Conservation (phyloP, 2,113 vertebrate species). For the Axis porcinus region DNA sequence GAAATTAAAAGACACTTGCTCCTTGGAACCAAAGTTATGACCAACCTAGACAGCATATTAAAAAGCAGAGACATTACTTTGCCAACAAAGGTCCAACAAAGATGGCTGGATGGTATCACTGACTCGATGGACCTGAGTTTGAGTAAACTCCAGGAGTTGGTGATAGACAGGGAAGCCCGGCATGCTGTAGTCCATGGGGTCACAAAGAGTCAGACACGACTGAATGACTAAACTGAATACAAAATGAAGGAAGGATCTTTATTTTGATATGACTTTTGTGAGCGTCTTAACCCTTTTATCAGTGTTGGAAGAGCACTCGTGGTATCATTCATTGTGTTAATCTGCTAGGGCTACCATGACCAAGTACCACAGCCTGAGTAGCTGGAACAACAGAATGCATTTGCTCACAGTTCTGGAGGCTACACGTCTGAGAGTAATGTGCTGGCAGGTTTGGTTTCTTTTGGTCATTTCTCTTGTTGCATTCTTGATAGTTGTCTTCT, state of each 20-base stretch:
- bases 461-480: neutral
- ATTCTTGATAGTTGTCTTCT: neutral
- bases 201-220: fast-evolving
- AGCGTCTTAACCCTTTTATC: neutral
- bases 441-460: neutral
- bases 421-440: neutral
- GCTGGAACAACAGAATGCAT: neutral
- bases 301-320: neutral
- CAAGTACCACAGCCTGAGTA: neutral
- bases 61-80: too few relatives aligned
- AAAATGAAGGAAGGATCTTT: neutral
- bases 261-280: neutral
- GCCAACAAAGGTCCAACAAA: too few relatives aligned
- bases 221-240: neutral
- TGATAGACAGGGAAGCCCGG: too few relatives aligned
- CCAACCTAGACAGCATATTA: too few relatives aligned
- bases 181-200: too few relatives aligned
- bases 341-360: neutral
- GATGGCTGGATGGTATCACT: too few relatives aligned
- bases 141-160: too few relatives aligned
- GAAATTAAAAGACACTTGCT: too few relatives aligned
- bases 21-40: too few relatives aligned
- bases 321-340: neutral
- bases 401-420: neutral
- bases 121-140: too few relatives aligned